Conservation (phyloP, 2,888 invertebrate species). For the Lycocerus yunnanus region DNA sequence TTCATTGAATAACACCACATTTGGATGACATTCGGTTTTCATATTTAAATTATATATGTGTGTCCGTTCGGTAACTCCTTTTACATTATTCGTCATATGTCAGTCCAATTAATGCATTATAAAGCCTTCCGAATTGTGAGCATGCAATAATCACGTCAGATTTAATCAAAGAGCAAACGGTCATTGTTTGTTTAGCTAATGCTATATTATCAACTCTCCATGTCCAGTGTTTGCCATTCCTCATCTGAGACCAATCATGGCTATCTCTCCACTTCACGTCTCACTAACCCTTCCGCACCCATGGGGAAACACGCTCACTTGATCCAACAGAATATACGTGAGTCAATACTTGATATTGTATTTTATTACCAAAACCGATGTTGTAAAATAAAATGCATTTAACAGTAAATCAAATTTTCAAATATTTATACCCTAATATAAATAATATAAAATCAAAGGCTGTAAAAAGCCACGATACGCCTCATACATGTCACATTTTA, state of each 20-base stretch:
- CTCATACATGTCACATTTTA: neutral
- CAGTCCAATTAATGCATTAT: constrained; percentile 18
- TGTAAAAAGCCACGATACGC: neutral
- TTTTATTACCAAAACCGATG: neutral
- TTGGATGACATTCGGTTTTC: constrained; percentile 31
- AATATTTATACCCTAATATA: neutral
- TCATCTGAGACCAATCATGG: constrained; percentile 47
- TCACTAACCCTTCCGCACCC: constrained; percentile 32
- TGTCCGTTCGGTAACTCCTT: neutral
- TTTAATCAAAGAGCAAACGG: constrained; percentile 49
- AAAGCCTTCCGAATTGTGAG: constrained; percentile 40
- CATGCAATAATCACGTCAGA: constrained; percentile 47
- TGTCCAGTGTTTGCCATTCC: constrained; percentile 47
- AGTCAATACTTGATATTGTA: constrained; percentile 34
- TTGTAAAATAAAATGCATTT: neutral
- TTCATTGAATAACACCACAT: constrained; percentile 43
- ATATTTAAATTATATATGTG: neutral
- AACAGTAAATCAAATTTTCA: neutral
- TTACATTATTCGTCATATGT: constrained; percentile 16
- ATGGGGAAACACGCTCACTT: constrained; percentile 39
- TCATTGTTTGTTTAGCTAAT: constrained; percentile 46
- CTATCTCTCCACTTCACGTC: constrained; percentile 29
- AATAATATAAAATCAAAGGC: neutral
- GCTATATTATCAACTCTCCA: constrained; percentile 48
- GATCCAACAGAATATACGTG: constrained; percentile 40